Base-by-base conservation (phyloP, 2,113 vertebrate species). In the Mionectes macconnelli region DNA sequence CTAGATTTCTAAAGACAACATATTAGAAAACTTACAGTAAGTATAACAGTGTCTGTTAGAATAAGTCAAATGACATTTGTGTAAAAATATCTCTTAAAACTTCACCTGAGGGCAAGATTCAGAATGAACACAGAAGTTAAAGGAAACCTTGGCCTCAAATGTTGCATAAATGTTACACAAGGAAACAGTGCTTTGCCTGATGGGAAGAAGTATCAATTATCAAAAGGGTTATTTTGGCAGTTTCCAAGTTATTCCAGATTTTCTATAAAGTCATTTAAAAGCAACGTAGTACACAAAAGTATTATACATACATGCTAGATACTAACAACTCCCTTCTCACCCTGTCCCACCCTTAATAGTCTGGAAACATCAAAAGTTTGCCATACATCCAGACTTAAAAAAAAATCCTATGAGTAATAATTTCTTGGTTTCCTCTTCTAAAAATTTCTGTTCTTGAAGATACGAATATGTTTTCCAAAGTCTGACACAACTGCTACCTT, bases 171-270 rank as follows among this genome's bases (percentile, higher is more conserved):
- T 62, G 4, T 82, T 69, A 49, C 8, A 23, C 12, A 87, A 68
- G 8, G 15, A 62, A 13, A 68, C 0, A 0, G 3, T 62, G 27
- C 20, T 77, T 77, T 31, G 12, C 10, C 27, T n/a, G 70, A 53
- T 37, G 11, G 22, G 22, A 67, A 78, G 27, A 75, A 81, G n/a
- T n/a, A n/a, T n/a, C n/a, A n/a, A n/a, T 6, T 31, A 39, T 16
- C 2, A 20, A 59, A 59, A 27, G 2, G 37, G 5, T 42, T 57
- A 22, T 33, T 90, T 67, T 59, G 6, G 3, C 3, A 59, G 16
- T 40, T 75, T 70, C 12, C 12, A 62, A 66, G 73, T 84, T 63
- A 62, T 45, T 90, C 18, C 11, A 53, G 12, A 10, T 66, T 81
- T 78, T 42, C 25, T 19, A 47, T 10, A 40, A 52, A 75, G 55